Percentiles rank a stretch among this genome's conserved stretches.
Conservation (phyloP, 2,113 vertebrate genomes). For the Hystrix brachyura region DNA sequence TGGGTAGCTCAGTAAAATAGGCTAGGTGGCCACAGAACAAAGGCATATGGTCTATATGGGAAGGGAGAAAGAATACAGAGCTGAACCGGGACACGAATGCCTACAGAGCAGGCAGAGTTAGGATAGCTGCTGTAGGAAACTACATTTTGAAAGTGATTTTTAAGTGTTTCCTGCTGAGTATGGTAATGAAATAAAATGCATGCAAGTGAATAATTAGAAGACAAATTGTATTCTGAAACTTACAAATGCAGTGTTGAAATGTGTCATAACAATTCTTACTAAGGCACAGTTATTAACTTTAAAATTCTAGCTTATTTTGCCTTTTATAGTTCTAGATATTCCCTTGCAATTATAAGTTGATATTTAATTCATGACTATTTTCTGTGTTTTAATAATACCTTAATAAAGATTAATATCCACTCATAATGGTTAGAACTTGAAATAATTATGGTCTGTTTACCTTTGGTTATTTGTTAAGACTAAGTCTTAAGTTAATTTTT, state of each 20-base stretch:
- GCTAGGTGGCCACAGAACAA: neutral
- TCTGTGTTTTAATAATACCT: slow-evolving; percentile 69
- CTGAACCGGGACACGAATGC: neutral
- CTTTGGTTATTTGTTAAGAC: slow-evolving; percentile 74
- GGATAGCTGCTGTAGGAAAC: neutral
- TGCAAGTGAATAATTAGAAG: slow-evolving; percentile 18
- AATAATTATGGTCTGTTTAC: slow-evolving; percentile 74
- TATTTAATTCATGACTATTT: slow-evolving; percentile 67
- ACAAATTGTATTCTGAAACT: slow-evolving; percentile 13
- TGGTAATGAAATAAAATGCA: slow-evolving; percentile 24
- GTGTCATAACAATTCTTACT: neutral
- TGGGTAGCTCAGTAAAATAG: neutral
- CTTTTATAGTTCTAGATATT: slow-evolving; percentile 44
- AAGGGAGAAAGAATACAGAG: neutral
- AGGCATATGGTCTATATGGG: no score
- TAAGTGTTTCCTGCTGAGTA: slow-evolving; percentile 26
- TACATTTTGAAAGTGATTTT: slow-evolving; percentile 44
- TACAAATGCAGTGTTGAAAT: slow-evolving; percentile 18
- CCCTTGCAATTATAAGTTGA: slow-evolving; percentile 59
- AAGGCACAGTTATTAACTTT: neutral
- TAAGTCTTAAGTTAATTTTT: slow-evolving; percentile 78
- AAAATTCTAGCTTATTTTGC: slow-evolving; percentile 55
- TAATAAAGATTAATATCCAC: slow-evolving; percentile 68
- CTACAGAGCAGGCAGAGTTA: neutral
- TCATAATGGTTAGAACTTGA: slow-evolving; percentile 63